These are phyloP conservation scores for Tautogolabrus adspersus DNA, from an alignment of 2,113 vertebrate genomes.

Conservation along the genomic window DNA sequence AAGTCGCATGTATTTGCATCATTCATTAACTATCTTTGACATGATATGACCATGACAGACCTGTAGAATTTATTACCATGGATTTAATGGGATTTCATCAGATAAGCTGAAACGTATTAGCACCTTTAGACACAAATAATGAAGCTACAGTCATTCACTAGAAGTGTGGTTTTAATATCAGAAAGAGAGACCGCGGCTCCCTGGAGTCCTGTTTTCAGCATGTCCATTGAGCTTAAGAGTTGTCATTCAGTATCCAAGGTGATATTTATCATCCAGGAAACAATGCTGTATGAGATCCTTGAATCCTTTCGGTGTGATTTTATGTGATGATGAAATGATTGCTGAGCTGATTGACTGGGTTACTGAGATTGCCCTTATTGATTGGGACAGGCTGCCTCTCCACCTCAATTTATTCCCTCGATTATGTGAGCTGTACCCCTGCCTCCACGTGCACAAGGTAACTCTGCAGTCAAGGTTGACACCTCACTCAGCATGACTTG, in stretches of 20 bases:
- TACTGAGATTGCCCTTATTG: conserved; percentile 47
- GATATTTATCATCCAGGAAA: not conserved
- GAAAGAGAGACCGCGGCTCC: not conserved
- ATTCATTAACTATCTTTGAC: not conserved
- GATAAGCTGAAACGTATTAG: not conserved
- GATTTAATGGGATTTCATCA: not conserved
- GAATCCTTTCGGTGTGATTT: conserved; percentile 6
- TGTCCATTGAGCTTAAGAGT: not conserved
- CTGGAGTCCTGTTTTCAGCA: not conserved
- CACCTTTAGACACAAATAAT: not conserved
- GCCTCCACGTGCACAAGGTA: conserved; percentile 12
- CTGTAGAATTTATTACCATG: too few species aligned
- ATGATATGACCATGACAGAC: not conserved
- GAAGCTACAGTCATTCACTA: not conserved
- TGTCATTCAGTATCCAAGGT: not conserved
- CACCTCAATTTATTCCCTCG: conserved; percentile 41
- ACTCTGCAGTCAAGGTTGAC: conserved; percentile 20
- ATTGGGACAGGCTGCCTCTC: conserved; percentile 33
- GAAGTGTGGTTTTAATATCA: not conserved
- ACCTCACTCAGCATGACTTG: not conserved
- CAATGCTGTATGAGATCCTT: not conserved
- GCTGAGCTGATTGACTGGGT: conserved; percentile 27
- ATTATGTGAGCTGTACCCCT: conserved; percentile 18
- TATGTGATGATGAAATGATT: conserved; percentile 37
- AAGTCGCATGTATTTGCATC: not conserved